Base-by-base conservation (phyloP, 2,888 invertebrate genomes). In the Heliconius charithonia region DNA sequence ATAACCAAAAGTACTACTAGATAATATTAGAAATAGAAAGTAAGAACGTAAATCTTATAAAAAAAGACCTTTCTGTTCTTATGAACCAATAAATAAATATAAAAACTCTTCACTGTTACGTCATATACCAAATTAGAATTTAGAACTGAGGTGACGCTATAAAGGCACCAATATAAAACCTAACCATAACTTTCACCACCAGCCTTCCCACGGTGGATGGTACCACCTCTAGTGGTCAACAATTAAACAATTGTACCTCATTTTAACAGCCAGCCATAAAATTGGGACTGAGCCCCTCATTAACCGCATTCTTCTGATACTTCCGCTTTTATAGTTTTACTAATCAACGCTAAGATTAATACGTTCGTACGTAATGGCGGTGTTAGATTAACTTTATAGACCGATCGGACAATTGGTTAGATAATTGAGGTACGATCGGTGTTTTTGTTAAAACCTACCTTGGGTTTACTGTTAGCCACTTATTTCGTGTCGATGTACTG, bases 251-350 rank as follows among this genome's bases (percentile, higher is more conserved):
- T 94, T 93, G 94, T 92, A 93, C 93, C 92, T 90, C 92, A 90
- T 90, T 93, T 93, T 94, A 93, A 93, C 93, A 93, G 92, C 91
- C 92, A 86, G 85, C 92, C 89, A 93, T 94, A 94, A 94, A 95
- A 93, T 92, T 91, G 88, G 90, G 92, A 91, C 93, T 92, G 89
- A 91, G 91, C 84, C 91, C 90, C 93, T 94, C 94, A 94, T 94
- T 94, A 93, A 93, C 94, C 93, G 92, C 94, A 95, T 95, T 95
- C 94, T 90, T 93, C 89, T 92, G 93, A 94, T 93, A 94, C 93
- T 94, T 94, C 94, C 94, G 93, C 93, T 93, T 94, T 95, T 94
- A 95, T 94, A 95, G 94, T 94, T 94, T 93, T 92, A 94, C 93
- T 94, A 94, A 94, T 94, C 94, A 94, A 94, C 93, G 93, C 92